Percentiles rank a stretch among this genome's conserved stretches.
Conservation (phyloP, 2,888 invertebrate genomes). For the Rhagium mordax region DNA sequence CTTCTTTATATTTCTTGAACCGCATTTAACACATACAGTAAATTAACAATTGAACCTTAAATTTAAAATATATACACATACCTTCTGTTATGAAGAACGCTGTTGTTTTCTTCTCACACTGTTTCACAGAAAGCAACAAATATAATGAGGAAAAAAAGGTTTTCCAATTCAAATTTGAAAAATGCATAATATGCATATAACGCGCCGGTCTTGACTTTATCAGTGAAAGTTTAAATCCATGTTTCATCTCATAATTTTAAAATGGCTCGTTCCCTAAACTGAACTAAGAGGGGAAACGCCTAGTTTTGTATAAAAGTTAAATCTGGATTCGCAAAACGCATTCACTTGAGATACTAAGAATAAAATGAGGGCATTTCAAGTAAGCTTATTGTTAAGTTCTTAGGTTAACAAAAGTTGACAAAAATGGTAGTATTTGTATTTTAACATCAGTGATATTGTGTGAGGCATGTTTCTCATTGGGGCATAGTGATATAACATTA, state of each 20-base stretch:
- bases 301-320: conserved; percentile 56
- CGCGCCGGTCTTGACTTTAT: conserved; percentile 40
- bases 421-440: background rate
- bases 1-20: too few relatives aligned
- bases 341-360: conserved; percentile 50
- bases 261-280: conserved; percentile 45
- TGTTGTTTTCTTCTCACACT: background rate
- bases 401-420: too few relatives aligned
- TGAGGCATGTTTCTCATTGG: background rate
- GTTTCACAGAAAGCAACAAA: background rate
- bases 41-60: background rate
- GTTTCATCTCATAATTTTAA: conserved; percentile 54
- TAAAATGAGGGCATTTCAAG: conserved; percentile 59
- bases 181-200: conserved; percentile 33
- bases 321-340: conserved; percentile 48
- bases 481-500: too few relatives aligned
- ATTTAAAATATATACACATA: background rate
- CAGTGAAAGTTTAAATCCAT: conserved; percentile 58
- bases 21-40: background rate
- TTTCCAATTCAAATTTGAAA: conserved; percentile 1
- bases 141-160: background rate
- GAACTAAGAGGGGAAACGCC: conserved; percentile 57
- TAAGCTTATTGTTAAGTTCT: conserved; percentile 50
- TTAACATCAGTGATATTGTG: background rate
- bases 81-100: background rate